These are phyloP conservation scores for Agapetus fuscipes DNA, from an alignment of 2,888 invertebrate genomes.

Conservation along the genomic window DNA sequence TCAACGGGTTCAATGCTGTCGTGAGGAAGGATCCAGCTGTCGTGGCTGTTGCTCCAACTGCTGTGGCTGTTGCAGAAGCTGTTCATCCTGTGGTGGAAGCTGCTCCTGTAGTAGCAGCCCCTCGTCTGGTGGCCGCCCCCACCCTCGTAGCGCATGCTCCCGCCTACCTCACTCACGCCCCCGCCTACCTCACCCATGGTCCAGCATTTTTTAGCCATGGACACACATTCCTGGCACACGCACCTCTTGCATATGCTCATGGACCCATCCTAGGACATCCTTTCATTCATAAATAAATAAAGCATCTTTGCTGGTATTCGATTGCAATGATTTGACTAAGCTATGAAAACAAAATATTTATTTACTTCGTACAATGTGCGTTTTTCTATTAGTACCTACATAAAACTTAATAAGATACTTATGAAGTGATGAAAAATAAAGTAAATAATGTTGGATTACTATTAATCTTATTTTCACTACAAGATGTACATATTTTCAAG, in stretches of 20 bases:
- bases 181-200: conserved; percentile 9
- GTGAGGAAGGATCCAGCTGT: conserved; percentile 43
- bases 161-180: conserved; percentile 20
- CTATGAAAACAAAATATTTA: too few species aligned
- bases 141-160: conserved; percentile 21
- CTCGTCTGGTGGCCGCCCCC: conserved; percentile 31
- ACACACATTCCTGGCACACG: background rate
- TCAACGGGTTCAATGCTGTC: conserved; percentile 47
- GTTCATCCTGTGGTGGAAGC: conserved; percentile 29
- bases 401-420: too few species aligned
- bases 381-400: too few species aligned
- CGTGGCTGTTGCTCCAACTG: conserved; percentile 29
- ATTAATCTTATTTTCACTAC: too few species aligned
- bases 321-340: too few species aligned
- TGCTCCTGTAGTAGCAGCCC: conserved; percentile 26
- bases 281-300: background rate
- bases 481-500: too few species aligned
- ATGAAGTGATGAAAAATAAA: too few species aligned
- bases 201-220: background rate
- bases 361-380: too few species aligned
- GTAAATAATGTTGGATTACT: too few species aligned
- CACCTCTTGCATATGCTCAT: conserved; percentile 2
- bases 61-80: conserved; percentile 31
- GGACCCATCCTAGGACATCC: conserved; percentile 1
- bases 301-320: background rate